Percentiles rank a stretch among this genome's conserved stretches.
These are phyloP conservation scores for Eustalomyia histrio DNA, from an alignment of 2,888 invertebrate species.

Conservation along the genomic window DNA sequence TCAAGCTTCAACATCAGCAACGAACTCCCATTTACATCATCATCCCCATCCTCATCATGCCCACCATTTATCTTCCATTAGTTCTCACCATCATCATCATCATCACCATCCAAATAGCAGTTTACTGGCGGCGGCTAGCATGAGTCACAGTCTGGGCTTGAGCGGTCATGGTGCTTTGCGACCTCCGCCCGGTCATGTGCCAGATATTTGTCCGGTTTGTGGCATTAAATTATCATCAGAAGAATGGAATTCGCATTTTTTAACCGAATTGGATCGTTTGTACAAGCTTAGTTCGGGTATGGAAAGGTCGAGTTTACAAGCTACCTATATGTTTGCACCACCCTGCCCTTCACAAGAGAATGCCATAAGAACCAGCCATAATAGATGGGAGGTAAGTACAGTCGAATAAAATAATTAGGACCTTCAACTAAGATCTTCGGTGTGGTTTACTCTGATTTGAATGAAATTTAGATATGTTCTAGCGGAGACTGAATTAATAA, in stretches of 20 bases:
- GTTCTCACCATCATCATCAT: constrained; percentile 72
- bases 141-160: constrained; percentile 67
- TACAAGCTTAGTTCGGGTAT: constrained; percentile 82
- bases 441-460: too few species aligned
- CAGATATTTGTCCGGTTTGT: constrained; percentile 84
- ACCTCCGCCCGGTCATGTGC: constrained; percentile 71
- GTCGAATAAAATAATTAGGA: neutral
- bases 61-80: constrained; percentile 69
- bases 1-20: constrained; percentile 60
- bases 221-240: constrained; percentile 84
- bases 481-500: too few species aligned
- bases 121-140: constrained; percentile 68
- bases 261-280: constrained; percentile 85
- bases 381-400: constrained; percentile 83
- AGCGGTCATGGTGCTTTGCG: constrained; percentile 66
- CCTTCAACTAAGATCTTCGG: too few species aligned
- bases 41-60: constrained; percentile 71
- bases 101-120: constrained; percentile 68
- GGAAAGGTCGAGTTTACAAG: constrained; percentile 78
- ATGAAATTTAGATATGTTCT: too few species aligned
- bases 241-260: constrained; percentile 85
- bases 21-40: constrained; percentile 66
- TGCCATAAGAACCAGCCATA: constrained; percentile 80
- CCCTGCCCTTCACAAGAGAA: constrained; percentile 78
- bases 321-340: constrained; percentile 78